These are phyloP conservation scores for Phocoena sinus DNA, from an alignment of 2,113 vertebrate genomes.

Conservation along the genomic window DNA sequence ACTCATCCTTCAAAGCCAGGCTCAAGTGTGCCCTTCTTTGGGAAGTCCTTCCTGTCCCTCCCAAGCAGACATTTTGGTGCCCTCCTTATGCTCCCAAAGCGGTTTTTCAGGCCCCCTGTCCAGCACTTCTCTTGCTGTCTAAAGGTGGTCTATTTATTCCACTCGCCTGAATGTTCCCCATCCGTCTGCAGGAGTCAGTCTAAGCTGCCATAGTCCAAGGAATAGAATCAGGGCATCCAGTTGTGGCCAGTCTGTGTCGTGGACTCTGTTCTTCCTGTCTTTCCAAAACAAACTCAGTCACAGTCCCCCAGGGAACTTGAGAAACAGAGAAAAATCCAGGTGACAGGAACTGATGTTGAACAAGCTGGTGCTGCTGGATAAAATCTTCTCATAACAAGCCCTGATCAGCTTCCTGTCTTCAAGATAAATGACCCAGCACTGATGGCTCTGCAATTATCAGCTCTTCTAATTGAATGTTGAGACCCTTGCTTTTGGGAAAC, in stretches of 20 bases:
- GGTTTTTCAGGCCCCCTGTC: not conserved
- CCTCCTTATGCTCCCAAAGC: not conserved
- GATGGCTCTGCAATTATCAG: constrained; percentile 31
- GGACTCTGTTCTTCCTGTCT: not conserved
- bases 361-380: constrained; percentile 47
- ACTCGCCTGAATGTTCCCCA: not conserved
- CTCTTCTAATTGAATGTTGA: constrained; percentile 38
- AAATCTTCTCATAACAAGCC: constrained; percentile 53
- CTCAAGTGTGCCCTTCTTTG: not conserved
- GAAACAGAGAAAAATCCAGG: constrained; percentile 43
- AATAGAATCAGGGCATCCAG: not conserved
- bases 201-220: not conserved
- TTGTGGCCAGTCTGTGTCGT: not conserved
- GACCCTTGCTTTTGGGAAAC: not conserved
- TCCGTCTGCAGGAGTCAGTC: not conserved
- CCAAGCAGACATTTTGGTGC: not conserved
- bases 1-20: not conserved
- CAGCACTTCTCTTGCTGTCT: not conserved
- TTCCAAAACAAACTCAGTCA: constrained; percentile 29
- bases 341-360: constrained; percentile 49
- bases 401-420: constrained; percentile 41
- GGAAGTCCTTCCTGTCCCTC: not conserved
- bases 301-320: not conserved
- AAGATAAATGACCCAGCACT: constrained; percentile 38
- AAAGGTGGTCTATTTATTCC: not conserved